These are phyloP conservation scores for Aphis craccivora DNA, from an alignment of 1,140 invertebrate species.

Conservation along the genomic window DNA sequence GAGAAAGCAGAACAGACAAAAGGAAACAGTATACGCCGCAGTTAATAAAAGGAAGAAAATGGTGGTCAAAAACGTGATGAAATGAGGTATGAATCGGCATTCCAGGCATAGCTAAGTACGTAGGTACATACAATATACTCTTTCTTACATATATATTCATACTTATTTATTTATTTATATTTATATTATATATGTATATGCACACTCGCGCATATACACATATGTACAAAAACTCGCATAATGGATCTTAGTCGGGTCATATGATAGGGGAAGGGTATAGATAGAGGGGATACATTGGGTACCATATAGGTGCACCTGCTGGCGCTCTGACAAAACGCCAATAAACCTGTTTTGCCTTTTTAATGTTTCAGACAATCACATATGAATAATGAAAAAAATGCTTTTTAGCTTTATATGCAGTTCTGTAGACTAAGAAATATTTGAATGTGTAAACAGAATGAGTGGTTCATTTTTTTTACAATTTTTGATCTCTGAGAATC, in stretches of 20 bases:
- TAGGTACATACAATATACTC: not conserved
- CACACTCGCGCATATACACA: not conserved
- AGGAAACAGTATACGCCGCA: conserved; percentile 44
- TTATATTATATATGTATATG: conserved; percentile 26
- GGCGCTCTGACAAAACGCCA: conserved; percentile 57
- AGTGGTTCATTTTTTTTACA: not conserved
- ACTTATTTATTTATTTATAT: not conserved
- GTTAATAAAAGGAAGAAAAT: conserved; percentile 56
- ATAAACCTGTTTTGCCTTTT: conserved; percentile 58
- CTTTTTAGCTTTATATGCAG: conserved; percentile 46
- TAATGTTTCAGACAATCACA: conserved; percentile 49
- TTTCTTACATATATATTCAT: not conserved
- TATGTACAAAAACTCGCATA: conserved; percentile 38
- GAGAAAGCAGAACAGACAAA: conserved; percentile 55
- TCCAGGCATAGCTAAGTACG: conserved; percentile 49
- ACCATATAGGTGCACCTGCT: conserved; percentile 56
- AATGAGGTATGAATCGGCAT: conserved; percentile 56
- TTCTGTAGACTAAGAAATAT: conserved; percentile 28
- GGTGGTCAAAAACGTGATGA: conserved; percentile 57
- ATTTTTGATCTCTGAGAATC: conserved; percentile 17
- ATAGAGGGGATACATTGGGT: not conserved
- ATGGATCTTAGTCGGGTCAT: conserved; percentile 42
- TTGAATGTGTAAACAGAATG: conserved; percentile 18
- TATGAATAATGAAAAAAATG: conserved; percentile 48
- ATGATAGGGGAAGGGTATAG: not conserved